Conservation (phyloP, 2,113 vertebrate genomes). For the Cyprinodon variegatus region DNA sequence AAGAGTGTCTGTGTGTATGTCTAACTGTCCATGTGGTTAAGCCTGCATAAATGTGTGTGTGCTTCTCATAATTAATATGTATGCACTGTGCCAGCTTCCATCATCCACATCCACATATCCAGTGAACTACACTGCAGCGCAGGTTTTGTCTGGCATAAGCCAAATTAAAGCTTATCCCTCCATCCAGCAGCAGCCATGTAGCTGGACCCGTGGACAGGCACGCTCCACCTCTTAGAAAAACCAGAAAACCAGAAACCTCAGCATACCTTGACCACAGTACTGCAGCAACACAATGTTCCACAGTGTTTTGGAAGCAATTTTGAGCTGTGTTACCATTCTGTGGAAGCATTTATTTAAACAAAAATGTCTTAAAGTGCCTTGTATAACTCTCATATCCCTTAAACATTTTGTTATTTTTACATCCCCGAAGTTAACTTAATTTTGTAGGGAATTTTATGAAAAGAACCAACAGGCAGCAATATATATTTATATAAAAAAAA, state of each 20-base stretch:
- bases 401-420: too few species aligned
- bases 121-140: conserved; percentile 35
- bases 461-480: neutral
- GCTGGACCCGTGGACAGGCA: conserved; percentile 52
- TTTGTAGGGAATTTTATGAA: neutral
- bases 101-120: conserved; percentile 65
- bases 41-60: conserved; percentile 36
- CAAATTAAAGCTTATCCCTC: conserved; percentile 56
- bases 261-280: conserved; percentile 54
- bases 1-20: conserved; percentile 33
- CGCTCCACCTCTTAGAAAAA: conserved; percentile 56
- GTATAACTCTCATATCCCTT: neutral
- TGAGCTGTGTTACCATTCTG: conserved; percentile 36
- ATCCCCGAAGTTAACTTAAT: neutral
- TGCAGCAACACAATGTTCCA: conserved; percentile 38
- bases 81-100: conserved; percentile 55
- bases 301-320: conserved; percentile 43
- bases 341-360: conserved; percentile 25
- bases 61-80: conserved; percentile 51
- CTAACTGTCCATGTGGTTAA: conserved; percentile 43
- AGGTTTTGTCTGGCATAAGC: conserved; percentile 42
- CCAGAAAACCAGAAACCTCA: conserved; percentile 50
- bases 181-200: conserved; percentile 49
- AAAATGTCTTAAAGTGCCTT: neutral
- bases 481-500: neutral